Conservation (phyloP, 2,888 invertebrate species). For the Spodoptera exigua region DNA sequence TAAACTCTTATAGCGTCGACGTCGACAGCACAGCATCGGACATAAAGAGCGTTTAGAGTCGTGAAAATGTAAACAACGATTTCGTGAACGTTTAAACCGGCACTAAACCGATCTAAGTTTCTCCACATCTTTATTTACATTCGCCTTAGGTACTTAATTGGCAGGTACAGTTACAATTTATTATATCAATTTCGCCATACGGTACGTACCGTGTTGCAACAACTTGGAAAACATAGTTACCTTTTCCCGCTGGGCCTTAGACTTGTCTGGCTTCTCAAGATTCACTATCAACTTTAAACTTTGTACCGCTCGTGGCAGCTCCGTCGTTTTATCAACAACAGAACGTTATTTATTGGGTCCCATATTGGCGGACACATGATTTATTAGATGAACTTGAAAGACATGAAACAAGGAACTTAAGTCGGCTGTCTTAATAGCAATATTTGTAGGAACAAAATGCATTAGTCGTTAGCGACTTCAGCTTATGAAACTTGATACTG, state of each 20-base stretch:
- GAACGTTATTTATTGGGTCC: conserved; percentile 76
- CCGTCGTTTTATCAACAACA: conserved; percentile 74
- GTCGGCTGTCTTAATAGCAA: conserved; percentile 26
- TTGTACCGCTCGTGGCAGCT: conserved; percentile 76
- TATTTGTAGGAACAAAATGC: conserved; percentile 64
- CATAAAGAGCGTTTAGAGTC: conserved; percentile 16
- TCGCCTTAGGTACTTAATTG: conserved; percentile 62
- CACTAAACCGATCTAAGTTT: conserved; percentile 47
- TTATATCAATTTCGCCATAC: conserved; percentile 59
- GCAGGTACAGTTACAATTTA: conserved; percentile 64
- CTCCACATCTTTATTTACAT: conserved; percentile 50
- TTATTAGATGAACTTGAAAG: conserved; percentile 65
- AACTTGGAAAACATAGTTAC: conserved; percentile 59
- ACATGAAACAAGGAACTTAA: conserved; percentile 55
- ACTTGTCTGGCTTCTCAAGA: conserved; percentile 80
- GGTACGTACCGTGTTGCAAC: conserved; percentile 52
- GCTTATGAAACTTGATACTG: conserved; percentile 66
- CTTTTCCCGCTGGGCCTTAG: conserved; percentile 70
- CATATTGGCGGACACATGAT: conserved; percentile 68
- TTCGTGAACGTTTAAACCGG: conserved; percentile 55
- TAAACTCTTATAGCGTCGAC: conserved; percentile 10
- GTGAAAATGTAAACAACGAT: conserved; percentile 46
- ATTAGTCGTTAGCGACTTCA: conserved; percentile 58
- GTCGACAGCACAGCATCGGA: conserved; percentile 7
- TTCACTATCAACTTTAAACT: conserved; percentile 84